phyloP scores from a whole-genome alignment of 2,797 vertebrate genomes.

The Diceros bicornis region DNA sequence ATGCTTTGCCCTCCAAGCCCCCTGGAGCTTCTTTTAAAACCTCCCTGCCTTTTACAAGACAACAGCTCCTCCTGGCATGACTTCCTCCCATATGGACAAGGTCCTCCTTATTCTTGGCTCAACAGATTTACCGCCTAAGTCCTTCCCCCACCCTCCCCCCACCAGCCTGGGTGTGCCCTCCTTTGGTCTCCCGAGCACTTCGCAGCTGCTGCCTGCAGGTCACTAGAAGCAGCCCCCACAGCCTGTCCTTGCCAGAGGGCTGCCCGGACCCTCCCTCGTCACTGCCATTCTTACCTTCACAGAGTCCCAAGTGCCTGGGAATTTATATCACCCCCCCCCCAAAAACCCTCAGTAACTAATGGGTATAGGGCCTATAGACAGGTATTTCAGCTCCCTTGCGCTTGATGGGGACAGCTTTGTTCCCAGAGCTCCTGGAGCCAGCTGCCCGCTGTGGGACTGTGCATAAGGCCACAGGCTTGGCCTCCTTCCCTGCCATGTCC shows the following conservation, averaged over 20 bases:
- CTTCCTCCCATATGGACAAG: background rate
- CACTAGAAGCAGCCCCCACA: rapidly evolving
- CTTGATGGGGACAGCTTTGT: background rate
- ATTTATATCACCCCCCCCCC: background rate
- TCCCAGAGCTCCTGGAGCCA: too few species aligned
- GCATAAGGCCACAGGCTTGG: too few species aligned
- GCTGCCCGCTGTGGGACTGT: too few species aligned
- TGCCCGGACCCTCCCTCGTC: too few species aligned
- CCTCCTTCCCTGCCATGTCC: background rate
- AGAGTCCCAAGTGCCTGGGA: background rate
- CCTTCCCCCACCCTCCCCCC: too few species aligned
- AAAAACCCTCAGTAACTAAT: background rate
- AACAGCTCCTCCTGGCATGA: rapidly evolving
- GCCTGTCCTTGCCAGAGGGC: background rate
- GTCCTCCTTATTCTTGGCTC: background rate
- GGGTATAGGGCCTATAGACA: too few species aligned
- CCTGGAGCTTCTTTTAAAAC: background rate
- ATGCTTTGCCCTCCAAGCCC: background rate
- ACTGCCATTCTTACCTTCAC: background rate
- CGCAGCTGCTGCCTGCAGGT: background rate
- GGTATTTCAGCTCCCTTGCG: background rate
- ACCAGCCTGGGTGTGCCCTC: too few species aligned
- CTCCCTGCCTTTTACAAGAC: background rate
- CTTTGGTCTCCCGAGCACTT: rapidly evolving
- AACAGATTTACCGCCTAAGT: background rate